Percentiles rank a stretch among this genome's conserved stretches.
phyloP scores from a whole-genome alignment of 2,888 invertebrate species.

The Halocaridina rubra region DNA sequence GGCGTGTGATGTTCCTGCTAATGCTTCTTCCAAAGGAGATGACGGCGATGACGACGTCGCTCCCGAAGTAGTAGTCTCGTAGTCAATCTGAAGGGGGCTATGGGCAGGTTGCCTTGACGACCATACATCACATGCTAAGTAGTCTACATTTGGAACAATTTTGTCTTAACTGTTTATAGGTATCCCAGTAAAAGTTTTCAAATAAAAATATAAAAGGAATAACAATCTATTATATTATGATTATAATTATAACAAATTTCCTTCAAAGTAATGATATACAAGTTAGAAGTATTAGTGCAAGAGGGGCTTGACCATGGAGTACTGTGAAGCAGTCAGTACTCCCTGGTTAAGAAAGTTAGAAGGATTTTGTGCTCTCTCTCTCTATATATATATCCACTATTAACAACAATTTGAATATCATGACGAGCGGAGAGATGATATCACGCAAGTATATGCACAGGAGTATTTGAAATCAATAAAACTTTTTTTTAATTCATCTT shows the following conservation, averaged over 20 bases:
- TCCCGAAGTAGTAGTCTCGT: no score
- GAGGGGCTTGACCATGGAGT: constrained; percentile 49
- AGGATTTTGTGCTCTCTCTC: constrained; percentile 43
- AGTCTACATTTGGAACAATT: constrained; percentile 55
- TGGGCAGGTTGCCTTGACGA: constrained; percentile 29
- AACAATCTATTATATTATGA: background rate
- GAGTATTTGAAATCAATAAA: no score
- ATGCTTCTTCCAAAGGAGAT: no score
- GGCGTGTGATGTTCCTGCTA: background rate
- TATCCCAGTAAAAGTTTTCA: constrained; percentile 42
- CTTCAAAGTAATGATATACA: background rate
- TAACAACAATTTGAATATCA: no score
- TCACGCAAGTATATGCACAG: no score
- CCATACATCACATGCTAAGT: constrained; percentile 54
- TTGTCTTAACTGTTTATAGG: constrained; percentile 42
- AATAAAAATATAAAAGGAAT: background rate
- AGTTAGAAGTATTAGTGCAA: constrained; percentile 23
- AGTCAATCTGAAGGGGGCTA: constrained; percentile 12
- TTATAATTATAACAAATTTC: background rate
- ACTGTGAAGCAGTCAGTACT: constrained; percentile 62
- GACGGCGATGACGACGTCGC: no score
- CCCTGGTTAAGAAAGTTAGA: constrained; percentile 45
- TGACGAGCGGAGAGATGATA: no score
- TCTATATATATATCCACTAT: no score
- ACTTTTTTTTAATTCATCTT: background rate